Evolutionary conservation across 2,797 vertebrate genomes (phyloP).

Genomic region (Hyperoplus lanceolatus): DNA sequence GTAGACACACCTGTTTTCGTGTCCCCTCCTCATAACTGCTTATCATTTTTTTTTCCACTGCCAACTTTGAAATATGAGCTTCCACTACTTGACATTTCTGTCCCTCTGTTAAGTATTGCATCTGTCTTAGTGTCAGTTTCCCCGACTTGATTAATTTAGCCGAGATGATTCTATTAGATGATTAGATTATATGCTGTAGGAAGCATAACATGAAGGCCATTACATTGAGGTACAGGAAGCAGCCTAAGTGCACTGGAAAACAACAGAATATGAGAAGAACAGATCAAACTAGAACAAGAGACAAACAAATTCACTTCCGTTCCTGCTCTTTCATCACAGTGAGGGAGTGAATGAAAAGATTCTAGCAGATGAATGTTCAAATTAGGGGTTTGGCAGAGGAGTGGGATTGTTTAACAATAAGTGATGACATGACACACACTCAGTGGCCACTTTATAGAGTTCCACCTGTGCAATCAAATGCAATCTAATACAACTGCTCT

Average conservation of each 20-base stretch:
- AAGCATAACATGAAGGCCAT: not conserved
- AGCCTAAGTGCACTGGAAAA: not conserved
- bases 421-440: no score
- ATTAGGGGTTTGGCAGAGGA: no score
- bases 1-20: not conserved
- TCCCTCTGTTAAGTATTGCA: not conserved
- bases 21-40: no score
- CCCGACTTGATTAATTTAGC: not conserved
- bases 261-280: not conserved
- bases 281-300: not conserved
- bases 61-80: not conserved
- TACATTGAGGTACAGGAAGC: not conserved
- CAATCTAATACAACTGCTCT: no score
- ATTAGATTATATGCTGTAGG: slow-evolving; percentile 8
- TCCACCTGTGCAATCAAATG: no score
- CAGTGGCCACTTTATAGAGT: no score
- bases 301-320: not conserved
- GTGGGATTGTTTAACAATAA: no score
- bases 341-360: no score
- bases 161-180: not conserved
- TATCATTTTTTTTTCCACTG: not conserved
- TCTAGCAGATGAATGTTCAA: no score
- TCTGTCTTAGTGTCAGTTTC: not conserved
- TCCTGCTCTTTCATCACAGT: no score
- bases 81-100: not conserved